A percentile compares a stretch with the other conserved stretches of the same genome.
Evolutionary conservation across 1,140 invertebrate genomes (phyloP).

Genomic region (Portunus trituberculatus): DNA sequence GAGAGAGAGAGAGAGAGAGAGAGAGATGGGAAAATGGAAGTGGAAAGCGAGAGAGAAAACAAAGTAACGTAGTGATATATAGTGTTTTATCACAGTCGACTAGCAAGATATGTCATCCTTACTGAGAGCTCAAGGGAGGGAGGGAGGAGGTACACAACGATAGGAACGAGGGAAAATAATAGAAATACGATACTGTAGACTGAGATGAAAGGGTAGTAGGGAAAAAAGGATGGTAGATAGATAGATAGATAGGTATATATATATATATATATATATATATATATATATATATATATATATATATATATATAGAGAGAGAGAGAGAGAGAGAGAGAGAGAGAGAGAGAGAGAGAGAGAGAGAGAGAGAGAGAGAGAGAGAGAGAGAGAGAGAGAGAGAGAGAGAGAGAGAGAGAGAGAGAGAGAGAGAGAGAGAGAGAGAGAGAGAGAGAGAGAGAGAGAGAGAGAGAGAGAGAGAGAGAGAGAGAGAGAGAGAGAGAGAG

Average conservation of each 20-base stretch:
- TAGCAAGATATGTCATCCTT: not conserved
- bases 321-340: no score
- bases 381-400: no score
- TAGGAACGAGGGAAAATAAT: constrained; percentile 5
- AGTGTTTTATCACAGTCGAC: not conserved
- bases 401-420: no score
- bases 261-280: no score
- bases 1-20: constrained; percentile 25
- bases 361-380: no score
- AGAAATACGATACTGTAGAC: not conserved
- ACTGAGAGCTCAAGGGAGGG: not conserved
- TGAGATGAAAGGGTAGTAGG: not conserved
- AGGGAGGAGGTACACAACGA: not conserved
- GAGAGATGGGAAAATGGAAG: not conserved
- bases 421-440: no score
- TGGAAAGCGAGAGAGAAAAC: not conserved
- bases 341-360: no score
- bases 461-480: no score
- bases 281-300: no score
- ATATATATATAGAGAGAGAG: no score
- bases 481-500: no score
- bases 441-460: no score
- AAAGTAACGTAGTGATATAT: constrained; percentile 26
- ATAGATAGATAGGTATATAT: not conserved
- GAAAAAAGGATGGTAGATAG: not conserved